These are phyloP conservation scores for Columbina picui DNA, from an alignment of 2,113 vertebrate genomes.

Conservation along the genomic window DNA sequence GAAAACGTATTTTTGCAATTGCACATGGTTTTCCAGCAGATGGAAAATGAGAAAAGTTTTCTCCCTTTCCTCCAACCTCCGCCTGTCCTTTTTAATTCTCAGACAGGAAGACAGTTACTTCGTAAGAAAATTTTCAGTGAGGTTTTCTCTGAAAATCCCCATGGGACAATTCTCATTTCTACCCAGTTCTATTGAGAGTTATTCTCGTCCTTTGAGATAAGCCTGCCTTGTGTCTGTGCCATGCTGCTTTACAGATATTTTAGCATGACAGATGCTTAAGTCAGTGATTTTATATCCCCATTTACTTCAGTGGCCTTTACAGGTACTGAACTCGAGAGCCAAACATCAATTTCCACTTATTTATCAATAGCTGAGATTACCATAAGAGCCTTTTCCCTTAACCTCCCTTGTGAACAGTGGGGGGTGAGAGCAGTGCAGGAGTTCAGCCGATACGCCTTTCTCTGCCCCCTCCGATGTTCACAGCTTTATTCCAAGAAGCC, in stretches of 20 bases:
- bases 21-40: not conserved
- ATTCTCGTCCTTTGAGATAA: not conserved
- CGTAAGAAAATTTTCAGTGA: not conserved
- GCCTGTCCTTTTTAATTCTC: not conserved
- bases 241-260: not conserved
- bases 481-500: not conserved
- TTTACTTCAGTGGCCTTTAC: conserved; percentile 58
- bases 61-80: not conserved
- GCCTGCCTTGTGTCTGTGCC: not conserved
- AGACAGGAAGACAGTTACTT: not conserved
- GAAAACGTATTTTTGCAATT: not conserved
- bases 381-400: not conserved
- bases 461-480: not conserved
- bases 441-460: not conserved
- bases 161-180: not conserved
- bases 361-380: conserved; percentile 41
- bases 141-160: conserved; percentile 15
- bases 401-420: not conserved
- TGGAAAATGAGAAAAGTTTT: not conserved
- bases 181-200: not conserved
- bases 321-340: conserved; percentile 6
- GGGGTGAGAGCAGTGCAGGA: not conserved
- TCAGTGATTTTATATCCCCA: conserved; percentile 42
- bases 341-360: conserved; percentile 49
- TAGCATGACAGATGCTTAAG: conserved; percentile 26